phyloP scores from a whole-genome alignment of 2,113 vertebrate genomes.

The Cairina moschata region DNA sequence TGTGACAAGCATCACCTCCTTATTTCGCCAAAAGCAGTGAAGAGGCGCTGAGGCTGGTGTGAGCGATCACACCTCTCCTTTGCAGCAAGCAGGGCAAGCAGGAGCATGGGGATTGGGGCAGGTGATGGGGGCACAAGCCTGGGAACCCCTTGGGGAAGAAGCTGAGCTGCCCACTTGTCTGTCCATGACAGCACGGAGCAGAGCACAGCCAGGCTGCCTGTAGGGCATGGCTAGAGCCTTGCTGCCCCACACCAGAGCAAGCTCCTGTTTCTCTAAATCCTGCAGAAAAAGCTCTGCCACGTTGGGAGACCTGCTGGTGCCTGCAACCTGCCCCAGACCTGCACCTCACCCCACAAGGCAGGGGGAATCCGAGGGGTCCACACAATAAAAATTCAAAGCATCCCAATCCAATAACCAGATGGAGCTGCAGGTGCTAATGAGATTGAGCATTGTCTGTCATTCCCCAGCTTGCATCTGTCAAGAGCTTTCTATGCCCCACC shows the following conservation, averaged over 20 bases:
- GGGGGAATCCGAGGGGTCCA: not conserved
- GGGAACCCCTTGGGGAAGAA: too few species aligned
- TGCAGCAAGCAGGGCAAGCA: too few species aligned
- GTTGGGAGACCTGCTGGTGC: accelerated
- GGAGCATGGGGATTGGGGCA: too few species aligned
- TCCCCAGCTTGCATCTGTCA: slow-evolving; percentile 36
- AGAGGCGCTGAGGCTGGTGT: too few species aligned
- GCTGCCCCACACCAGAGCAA: not conserved
- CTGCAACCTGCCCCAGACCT: not conserved
- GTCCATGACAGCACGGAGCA: not conserved
- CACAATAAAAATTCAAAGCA: slow-evolving; percentile 21
- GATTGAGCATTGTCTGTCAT: not conserved
- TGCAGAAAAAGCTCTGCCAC: accelerated
- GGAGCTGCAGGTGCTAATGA: slow-evolving; percentile 59
- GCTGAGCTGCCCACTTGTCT: too few species aligned
- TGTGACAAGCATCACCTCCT: not conserved
- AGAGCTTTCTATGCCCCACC: slow-evolving; percentile 26
- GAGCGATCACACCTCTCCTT: too few species aligned
- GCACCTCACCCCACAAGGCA: accelerated
- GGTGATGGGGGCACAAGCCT: too few species aligned
- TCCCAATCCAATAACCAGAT: slow-evolving; percentile 8
- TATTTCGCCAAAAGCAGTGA: not conserved
- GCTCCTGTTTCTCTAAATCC: not conserved
- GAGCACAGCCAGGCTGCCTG: not conserved
- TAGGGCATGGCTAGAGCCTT: accelerated